A percentile compares a stretch with the other conserved stretches of the same genome.
Conservation (phyloP, 2,888 invertebrate species). For the Plagodis pulveraria region DNA sequence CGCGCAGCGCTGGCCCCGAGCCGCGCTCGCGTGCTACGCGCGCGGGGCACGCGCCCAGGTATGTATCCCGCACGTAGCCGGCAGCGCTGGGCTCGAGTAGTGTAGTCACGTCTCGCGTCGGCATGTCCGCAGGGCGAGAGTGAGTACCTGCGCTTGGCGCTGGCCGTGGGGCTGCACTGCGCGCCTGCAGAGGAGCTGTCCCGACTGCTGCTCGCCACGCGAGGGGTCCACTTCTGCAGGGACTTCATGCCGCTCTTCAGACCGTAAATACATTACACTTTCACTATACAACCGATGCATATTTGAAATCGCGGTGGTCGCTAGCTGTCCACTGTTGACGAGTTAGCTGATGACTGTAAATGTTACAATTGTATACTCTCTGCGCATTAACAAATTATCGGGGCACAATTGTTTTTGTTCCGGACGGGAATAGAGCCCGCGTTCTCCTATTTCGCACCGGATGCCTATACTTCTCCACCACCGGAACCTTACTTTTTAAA, state of each 20-base stretch:
- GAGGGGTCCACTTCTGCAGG: background rate
- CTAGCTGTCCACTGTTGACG: no score
- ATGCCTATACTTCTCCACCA: no score
- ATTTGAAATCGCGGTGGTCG: no score
- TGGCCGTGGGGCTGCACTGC: background rate
- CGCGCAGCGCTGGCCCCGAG: slow-evolving; percentile 5
- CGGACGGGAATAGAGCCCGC: no score
- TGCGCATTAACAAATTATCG: no score
- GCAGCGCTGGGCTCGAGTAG: background rate
- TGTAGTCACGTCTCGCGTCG: background rate
- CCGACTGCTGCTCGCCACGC: background rate
- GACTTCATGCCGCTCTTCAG: background rate
- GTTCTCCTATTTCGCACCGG: no score
- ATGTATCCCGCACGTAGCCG: no score
- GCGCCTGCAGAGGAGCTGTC: background rate
- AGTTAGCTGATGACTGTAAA: no score
- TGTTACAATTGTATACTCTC: no score
- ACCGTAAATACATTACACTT: background rate
- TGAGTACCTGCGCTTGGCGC: slow-evolving; percentile 1
- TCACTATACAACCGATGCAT: no score
- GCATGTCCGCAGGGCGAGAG: background rate
- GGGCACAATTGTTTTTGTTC: no score
- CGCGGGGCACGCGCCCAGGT: background rate
- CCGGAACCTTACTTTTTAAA: no score
- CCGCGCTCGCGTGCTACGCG: slow-evolving; percentile 3